These are phyloP conservation scores for Menura novaehollandiae DNA, from an alignment of 2,113 vertebrate species.

Conservation along the genomic window DNA sequence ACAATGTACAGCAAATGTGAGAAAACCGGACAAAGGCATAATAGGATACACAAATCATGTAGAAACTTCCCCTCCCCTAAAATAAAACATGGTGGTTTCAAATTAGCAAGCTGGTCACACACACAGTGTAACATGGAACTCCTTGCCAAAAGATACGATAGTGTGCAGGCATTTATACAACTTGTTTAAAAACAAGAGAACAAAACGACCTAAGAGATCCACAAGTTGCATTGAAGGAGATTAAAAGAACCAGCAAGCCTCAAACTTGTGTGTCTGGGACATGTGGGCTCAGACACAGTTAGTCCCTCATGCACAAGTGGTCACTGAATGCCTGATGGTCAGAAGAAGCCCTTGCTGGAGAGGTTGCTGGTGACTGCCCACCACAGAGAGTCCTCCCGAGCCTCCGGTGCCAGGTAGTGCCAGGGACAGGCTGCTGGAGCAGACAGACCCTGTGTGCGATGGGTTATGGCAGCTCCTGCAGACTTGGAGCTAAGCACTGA, in stretches of 20 bases:
- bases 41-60: background rate
- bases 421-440: background rate
- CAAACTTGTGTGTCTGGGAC: background rate
- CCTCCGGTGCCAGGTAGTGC: background rate
- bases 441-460: fast-evolving
- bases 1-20: background rate
- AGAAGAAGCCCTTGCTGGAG: background rate
- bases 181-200: background rate
- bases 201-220: background rate
- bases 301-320: background rate
- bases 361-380: background rate
- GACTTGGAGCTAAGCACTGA: background rate
- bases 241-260: background rate
- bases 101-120: background rate
- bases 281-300: fast-evolving
- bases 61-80: background rate
- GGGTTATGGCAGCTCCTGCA: background rate
- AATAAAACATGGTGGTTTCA: background rate
- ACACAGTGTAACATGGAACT: background rate
- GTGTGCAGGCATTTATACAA: background rate
- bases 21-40: background rate
- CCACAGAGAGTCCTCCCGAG: background rate
- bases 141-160: background rate
- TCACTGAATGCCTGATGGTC: background rate
- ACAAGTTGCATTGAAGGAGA: background rate